phyloP scores from a whole-genome alignment of 2,888 invertebrate genomes.

The Cryptus armator region DNA sequence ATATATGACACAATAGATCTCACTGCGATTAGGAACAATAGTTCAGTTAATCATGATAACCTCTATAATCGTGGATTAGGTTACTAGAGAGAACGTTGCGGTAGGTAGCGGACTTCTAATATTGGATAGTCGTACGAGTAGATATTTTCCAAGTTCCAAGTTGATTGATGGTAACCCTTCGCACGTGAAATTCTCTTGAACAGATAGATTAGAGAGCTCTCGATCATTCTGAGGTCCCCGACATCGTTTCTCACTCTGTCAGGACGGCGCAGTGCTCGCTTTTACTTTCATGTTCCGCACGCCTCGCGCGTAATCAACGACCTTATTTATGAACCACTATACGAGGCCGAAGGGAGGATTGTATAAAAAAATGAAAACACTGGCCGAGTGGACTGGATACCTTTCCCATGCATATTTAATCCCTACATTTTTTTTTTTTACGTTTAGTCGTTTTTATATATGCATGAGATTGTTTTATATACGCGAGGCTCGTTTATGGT shows the following conservation, averaged over 20 bases:
- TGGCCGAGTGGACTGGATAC: background rate
- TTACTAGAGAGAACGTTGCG: too few species aligned
- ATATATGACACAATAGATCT: too few species aligned
- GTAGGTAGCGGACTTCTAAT: constrained; percentile 22
- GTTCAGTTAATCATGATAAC: too few species aligned
- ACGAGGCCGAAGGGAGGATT: background rate
- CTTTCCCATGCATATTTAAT: constrained; percentile 20
- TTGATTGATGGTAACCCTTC: constrained; percentile 51
- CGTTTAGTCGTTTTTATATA: background rate
- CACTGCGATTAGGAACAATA: too few species aligned
- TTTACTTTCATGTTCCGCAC: constrained; percentile 34
- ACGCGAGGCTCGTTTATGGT: background rate
- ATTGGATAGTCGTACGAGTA: background rate
- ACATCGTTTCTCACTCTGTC: constrained; percentile 11
- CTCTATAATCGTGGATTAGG: too few species aligned
- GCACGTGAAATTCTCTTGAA: constrained; percentile 10
- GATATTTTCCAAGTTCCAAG: constrained; percentile 26
- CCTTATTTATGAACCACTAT: constrained; percentile 34
- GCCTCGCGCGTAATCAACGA: constrained; percentile 53
- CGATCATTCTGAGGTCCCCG: constrained; percentile 47
- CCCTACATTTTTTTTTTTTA: background rate
- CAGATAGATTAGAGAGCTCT: constrained; percentile 47
- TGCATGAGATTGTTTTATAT: constrained; percentile 6
- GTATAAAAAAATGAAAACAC: background rate
- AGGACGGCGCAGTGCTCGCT: constrained; percentile 23